Percentiles rank a stretch among this genome's conserved stretches.
phyloP scores from a whole-genome alignment of 2,888 invertebrate genomes.

The Drosophila demipolita region DNA sequence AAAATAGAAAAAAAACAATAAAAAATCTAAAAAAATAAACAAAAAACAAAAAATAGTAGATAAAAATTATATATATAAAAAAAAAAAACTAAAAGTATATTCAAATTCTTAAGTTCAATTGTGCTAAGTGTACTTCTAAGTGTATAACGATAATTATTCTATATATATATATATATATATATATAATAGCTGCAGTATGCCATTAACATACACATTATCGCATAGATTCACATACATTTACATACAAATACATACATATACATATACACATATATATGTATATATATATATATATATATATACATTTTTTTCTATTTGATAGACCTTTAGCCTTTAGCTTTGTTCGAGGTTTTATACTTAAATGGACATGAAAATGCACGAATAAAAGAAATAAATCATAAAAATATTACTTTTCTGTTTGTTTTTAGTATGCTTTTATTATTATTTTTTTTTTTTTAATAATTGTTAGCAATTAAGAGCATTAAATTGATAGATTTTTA shows the following conservation, averaged over 20 bases:
- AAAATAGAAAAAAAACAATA: conserved; percentile 3
- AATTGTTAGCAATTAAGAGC: conserved; percentile 39
- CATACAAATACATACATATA: conserved; percentile 14
- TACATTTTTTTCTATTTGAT: conserved; percentile 26
- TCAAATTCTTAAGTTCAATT: conserved; percentile 60
- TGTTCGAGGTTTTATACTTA: conserved; percentile 23
- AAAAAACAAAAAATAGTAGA: background rate
- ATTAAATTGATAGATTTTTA: conserved; percentile 50
- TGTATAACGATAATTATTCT: conserved; percentile 63
- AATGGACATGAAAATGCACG: conserved; percentile 6
- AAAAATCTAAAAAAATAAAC: conserved; percentile 7
- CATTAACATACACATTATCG: conserved; percentile 46
- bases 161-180: conserved; percentile 29
- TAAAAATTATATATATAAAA: background rate
- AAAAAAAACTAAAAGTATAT: conserved; percentile 15
- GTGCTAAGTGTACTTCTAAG: conserved; percentile 77
- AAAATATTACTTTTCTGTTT: background rate
- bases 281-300: conserved; percentile 15
- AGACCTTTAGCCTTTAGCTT: conserved; percentile 36
- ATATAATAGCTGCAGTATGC: conserved; percentile 64
- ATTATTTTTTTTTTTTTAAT: conserved; percentile 28
- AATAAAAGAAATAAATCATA: conserved; percentile 6
- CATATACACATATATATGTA: conserved; percentile 12
- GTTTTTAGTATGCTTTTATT: background rate
- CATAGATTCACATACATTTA: conserved; percentile 27